A percentile compares a stretch with the other conserved stretches of the same genome.
Evolutionary conservation across 1,140 invertebrate genomes (phyloP).

Genomic region (Hesperophylax magnus): DNA sequence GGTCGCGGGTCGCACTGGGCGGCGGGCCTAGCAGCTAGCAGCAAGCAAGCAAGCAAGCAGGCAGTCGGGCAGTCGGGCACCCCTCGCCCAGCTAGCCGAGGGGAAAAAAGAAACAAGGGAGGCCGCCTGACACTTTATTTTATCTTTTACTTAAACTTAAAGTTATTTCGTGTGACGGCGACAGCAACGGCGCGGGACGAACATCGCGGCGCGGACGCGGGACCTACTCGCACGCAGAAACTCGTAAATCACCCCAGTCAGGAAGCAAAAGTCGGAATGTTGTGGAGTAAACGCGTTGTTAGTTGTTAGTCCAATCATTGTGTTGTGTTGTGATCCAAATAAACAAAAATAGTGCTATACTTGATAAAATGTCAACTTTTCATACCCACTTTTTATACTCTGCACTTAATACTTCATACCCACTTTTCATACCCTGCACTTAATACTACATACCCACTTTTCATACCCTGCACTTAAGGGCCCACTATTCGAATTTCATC

Average conservation of each 20-base stretch:
- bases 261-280: constrained; percentile 6
- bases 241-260: constrained; percentile 9
- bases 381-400: no score
- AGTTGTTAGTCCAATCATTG: neutral
- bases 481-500: no score
- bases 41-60: no score
- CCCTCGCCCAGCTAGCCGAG: neutral
- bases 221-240: neutral
- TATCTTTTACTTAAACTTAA: constrained; percentile 20
- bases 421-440: no score
- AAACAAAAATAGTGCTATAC: no score
- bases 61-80: no score
- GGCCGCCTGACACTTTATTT: constrained; percentile 33
- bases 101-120: constrained; percentile 33
- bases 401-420: no score
- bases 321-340: no score
- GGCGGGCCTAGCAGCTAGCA: neutral
- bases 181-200: neutral
- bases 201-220: neutral
- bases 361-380: no score
- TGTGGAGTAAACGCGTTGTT: neutral
- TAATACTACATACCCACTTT: no score
- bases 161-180: constrained; percentile 43
- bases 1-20: neutral
- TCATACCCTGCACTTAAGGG: no score